Conservation (phyloP, 2,797 vertebrate species). For the Phyllotis vaccarum region DNA sequence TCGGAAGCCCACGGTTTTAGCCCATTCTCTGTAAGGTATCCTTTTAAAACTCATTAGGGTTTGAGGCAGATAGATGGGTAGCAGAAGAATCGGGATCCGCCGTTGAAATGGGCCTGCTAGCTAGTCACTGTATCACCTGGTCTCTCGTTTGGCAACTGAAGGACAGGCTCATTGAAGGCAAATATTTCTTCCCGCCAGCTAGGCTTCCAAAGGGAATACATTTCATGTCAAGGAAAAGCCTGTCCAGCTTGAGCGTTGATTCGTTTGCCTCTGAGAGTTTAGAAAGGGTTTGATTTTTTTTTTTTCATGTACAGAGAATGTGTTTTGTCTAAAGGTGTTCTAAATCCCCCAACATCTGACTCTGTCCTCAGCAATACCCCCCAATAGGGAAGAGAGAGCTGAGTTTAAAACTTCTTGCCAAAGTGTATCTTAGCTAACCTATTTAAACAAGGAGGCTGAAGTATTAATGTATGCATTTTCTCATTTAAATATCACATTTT, state of each 20-base stretch:
- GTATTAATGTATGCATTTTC: background rate
- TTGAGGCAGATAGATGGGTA: constrained; percentile 22
- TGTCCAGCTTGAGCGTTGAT: background rate
- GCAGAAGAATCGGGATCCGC: background rate
- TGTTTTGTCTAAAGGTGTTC: background rate
- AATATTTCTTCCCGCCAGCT: background rate
- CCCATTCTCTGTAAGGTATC: constrained; percentile 67
- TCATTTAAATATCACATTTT: background rate
- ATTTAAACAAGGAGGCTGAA: background rate
- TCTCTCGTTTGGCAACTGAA: constrained; percentile 57
- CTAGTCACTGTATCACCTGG: background rate
- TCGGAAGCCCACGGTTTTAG: constrained; percentile 55
- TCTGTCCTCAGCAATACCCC: background rate
- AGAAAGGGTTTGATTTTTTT: background rate
- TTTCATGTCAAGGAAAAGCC: background rate
- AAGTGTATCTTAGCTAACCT: background rate
- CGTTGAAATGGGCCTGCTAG: background rate
- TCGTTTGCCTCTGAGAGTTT: constrained; percentile 34
- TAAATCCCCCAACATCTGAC: background rate
- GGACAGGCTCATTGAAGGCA: background rate
- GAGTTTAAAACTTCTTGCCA: background rate
- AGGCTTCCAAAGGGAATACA: background rate
- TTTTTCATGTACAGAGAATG: background rate
- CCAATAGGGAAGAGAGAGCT: background rate
- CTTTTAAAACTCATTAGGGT: background rate